phyloP scores from a whole-genome alignment of 2,797 vertebrate species.

The Tadarida brasiliensis region DNA sequence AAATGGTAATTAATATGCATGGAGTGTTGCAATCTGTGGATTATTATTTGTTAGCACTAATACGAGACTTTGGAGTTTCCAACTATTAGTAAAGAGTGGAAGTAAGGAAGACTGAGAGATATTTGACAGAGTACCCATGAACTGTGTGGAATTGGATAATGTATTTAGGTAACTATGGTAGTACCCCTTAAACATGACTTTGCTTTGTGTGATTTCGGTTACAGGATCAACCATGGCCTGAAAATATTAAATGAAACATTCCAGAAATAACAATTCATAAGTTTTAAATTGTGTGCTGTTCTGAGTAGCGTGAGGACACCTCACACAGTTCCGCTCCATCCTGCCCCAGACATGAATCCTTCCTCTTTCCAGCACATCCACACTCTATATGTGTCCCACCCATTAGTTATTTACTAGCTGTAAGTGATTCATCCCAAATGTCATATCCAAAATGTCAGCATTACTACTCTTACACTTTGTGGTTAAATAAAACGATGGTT shows the following conservation, averaged over 20 bases:
- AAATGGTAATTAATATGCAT: neutral
- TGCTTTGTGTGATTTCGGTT: neutral
- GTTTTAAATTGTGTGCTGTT: neutral
- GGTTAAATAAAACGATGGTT: neutral
- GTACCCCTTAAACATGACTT: neutral
- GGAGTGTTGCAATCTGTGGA: neutral
- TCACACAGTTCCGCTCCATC: neutral
- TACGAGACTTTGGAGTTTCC: neutral
- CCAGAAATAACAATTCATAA: neutral
- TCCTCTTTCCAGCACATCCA: too few species aligned
- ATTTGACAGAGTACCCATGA: neutral
- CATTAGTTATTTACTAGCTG: neutral
- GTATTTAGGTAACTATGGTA: neutral
- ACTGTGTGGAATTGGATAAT: neutral
- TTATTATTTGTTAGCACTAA: neutral
- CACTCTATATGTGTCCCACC: too few species aligned
- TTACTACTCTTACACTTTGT: neutral
- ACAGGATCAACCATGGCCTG: neutral
- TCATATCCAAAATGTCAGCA: neutral
- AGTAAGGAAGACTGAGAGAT: neutral
- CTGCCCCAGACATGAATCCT: neutral
- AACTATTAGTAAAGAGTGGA: neutral
- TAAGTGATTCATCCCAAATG: too few species aligned
- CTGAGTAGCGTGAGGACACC: neutral
- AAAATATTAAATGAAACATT: neutral